Conservation (phyloP, 2,113 vertebrate genomes). For the Cygnus buccinator region DNA sequence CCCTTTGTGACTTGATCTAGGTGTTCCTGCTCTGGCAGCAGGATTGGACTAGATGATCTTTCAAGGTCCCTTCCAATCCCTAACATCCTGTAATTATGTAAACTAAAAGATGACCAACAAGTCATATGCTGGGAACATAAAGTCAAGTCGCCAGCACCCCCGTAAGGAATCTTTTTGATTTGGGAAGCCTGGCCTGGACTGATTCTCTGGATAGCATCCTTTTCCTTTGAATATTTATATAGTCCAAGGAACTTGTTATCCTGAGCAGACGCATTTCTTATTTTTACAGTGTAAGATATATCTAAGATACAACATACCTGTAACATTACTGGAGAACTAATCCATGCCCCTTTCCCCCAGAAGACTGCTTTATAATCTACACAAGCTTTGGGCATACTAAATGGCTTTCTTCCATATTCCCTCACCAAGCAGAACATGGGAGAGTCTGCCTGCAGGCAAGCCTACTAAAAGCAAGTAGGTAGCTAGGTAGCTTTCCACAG, state of each 20-base stretch:
- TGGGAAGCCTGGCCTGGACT: not conserved
- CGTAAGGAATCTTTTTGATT: not conserved
- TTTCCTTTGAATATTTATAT: not conserved
- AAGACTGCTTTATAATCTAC: not conserved
- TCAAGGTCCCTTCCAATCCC: too few relatives aligned
- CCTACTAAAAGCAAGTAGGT: not conserved
- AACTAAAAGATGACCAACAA: not conserved
- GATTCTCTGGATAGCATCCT: fast-evolving
- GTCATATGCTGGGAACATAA: not conserved
- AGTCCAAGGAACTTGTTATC: not conserved
- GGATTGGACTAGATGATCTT: too few relatives aligned
- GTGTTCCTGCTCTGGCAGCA: too few relatives aligned
- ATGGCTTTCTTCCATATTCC: not conserved
- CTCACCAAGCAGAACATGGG: not conserved
- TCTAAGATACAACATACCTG: not conserved
- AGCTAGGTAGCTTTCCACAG: not conserved
- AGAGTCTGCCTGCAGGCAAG: not conserved
- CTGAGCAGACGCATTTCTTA: not conserved
- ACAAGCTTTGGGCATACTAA: fast-evolving
- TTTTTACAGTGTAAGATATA: not conserved
- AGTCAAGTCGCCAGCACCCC: not conserved
- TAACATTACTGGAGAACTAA: not conserved
- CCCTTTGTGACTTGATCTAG: too few relatives aligned
- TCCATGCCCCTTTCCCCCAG: not conserved
- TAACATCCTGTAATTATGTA: too few relatives aligned